Base-by-base conservation (phyloP, 1,140 invertebrate species). In the Megathymus violae region DNA sequence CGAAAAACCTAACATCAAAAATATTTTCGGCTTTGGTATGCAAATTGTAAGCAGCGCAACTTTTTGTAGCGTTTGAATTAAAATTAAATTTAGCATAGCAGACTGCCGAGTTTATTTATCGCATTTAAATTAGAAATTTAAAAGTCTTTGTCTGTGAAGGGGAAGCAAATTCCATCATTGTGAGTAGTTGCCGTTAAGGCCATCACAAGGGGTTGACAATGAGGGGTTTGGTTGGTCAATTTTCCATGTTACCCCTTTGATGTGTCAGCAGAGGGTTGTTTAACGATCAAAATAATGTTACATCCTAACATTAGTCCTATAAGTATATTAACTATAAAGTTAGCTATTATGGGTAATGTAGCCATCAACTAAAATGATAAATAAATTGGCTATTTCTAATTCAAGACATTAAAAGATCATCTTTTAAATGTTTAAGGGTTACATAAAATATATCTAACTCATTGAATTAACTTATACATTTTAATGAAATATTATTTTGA, bases 141-240 rank as follows among this genome's bases (percentile, higher is more conserved):
- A 34, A 27, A 46, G 54, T 34, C 54, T 31, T 34, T 36, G 34
- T 11, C 27, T 34, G 19, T 16, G 19, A 27, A 44, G 38, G 54
- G 54, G 54, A 34, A 46, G 25, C 41, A 34, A 58, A 58, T 58
- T 58, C 54, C 54, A 46, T 58, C 40, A 46, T 44, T 58, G 54
- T 46, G 22, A 41, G 25, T 58, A 44, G 52, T 58, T 44, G 34
- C 31, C 52, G 25, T 44, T 58, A 52, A 25, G 34, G 14, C 50
- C 36, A 36, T 76, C 69, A 76, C 74, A 78, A 77, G 67, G 62
- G 69, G 63, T 65, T 75, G 67, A 73, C 67, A 75, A 74, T 71
- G 70, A 76, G 70, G 71, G 78, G 70, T 74, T 62, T 66, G 50
- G 71, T 69, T 67, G 74, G 73, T 69, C 62, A 76, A 63, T 52